Base-by-base conservation (phyloP, 2,797 vertebrate species). In the Lepus oiostolus region DNA sequence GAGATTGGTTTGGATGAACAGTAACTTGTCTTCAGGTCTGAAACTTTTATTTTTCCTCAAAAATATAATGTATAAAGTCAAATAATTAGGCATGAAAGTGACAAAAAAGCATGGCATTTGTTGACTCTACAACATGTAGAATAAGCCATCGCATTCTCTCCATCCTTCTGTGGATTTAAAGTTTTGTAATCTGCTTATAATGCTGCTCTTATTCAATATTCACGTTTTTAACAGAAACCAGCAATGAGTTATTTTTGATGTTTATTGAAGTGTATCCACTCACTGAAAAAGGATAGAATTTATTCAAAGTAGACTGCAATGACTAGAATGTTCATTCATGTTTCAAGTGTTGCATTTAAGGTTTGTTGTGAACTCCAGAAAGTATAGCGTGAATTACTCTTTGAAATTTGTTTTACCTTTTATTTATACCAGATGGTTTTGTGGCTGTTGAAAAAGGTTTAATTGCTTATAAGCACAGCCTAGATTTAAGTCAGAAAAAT, bases 351-450 rank as follows among this genome's bases (percentile, higher is more conserved):
- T 92, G 1, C 16, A 62, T 86, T 84, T 91, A 63, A 83, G 63
- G 32, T 94, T 89, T 86, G 86, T 32, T 8, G 83, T 95, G 75
- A 77, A 88, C 67, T 95, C 32, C 42, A 91, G n/a, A 95, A 94
- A 94, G 8, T n/a, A 70, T 68, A 54, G 1, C 5, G 28, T 71
- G 26, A 86, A 52, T 74, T 70, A 71, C 21, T 54, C 88, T 60
- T 76, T 62, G 38, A 24, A 11, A 6, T 9, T 58, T 65, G 85
- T 91, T 88, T 76, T 60, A 82, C 24, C 4, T 47, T 76, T 90
- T 91, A 12, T 82, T 96, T 94, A 50, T 89, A 63, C 11, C 16
- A 72, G 11, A 70, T 83, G 22, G 26, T 92, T 38, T 87, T 95
- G 26, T 94, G 54, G 88, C 54, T 67, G 3, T 76, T 94, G 50